A percentile compares a stretch with the other conserved stretches of the same genome.
phyloP scores from a whole-genome alignment of 2,888 invertebrate species.

The Andrena haemorrhoa region DNA sequence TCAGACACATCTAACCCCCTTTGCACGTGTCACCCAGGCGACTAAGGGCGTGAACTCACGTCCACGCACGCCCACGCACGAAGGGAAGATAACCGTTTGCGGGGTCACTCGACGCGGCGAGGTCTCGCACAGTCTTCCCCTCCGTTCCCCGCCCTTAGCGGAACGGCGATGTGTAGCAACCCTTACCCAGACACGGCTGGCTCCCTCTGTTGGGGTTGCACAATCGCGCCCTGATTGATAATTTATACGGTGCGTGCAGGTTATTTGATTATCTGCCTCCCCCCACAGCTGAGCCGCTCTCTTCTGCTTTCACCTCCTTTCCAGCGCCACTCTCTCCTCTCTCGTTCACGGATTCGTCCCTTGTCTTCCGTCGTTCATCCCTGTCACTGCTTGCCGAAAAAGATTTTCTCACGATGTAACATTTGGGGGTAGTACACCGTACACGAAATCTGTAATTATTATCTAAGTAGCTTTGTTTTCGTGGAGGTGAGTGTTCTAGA shows the following conservation, averaged over 20 bases:
- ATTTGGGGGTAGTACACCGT: no score
- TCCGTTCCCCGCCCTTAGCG: conserved; percentile 1
- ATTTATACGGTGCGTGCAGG: conserved; percentile 84
- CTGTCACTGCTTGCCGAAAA: no score
- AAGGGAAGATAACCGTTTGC: conserved; percentile 76
- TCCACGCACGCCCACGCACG: conserved; percentile 75
- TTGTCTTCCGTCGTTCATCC: conserved; percentile 14
- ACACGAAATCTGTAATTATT: no score
- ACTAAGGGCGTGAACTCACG: conserved; percentile 70
- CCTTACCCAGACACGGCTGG: conserved; percentile 75
- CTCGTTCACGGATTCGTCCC: neutral
- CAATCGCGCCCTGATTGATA: conserved; percentile 84
- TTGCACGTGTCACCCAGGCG: conserved; percentile 47
- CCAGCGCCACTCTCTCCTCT: neutral
- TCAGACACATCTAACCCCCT: conserved; percentile 51
- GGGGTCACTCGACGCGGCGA: conserved; percentile 76
- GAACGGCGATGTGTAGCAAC: conserved; percentile 74
- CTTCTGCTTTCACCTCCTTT: conserved; percentile 48
- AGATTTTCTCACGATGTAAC: no score
- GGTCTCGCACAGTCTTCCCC: conserved; percentile 67
- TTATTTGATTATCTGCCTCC: conserved; percentile 82
- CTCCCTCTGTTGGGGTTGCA: conserved; percentile 81
- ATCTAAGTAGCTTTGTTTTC: no score
- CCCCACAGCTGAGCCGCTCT: conserved; percentile 58
- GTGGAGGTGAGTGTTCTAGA: no score